A percentile compares a stretch with the other conserved stretches of the same genome.
Conservation (phyloP, 2,113 vertebrate species). For the Salminus brasiliensis region DNA sequence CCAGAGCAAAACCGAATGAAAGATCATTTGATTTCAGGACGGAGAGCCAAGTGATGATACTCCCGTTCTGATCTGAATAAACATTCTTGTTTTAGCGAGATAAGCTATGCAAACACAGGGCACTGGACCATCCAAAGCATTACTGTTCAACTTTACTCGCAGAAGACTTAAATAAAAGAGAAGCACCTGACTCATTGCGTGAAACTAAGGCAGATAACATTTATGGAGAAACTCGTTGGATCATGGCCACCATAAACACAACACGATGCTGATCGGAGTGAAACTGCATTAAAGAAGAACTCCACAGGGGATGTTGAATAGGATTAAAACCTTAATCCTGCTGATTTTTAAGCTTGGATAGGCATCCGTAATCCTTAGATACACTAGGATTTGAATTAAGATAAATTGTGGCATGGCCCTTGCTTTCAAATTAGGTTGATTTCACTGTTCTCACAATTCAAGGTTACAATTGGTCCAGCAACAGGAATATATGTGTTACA, state of each 20-base stretch:
- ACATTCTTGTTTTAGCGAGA: slow-evolving; percentile 25
- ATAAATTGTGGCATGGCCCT: background rate
- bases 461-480: background rate
- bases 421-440: slow-evolving; percentile 2
- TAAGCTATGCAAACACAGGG: slow-evolving; percentile 37
- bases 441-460: background rate
- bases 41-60: background rate
- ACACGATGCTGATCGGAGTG: slow-evolving; percentile 54
- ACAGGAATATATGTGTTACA: background rate
- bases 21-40: background rate
- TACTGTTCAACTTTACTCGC: slow-evolving; percentile 33
- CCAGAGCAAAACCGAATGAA: background rate
- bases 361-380: slow-evolving; percentile 66
- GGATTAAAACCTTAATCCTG: slow-evolving; percentile 69
- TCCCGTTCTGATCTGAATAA: slow-evolving; percentile 7
- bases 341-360: slow-evolving; percentile 68
- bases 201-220: slow-evolving; percentile 51
- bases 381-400: slow-evolving; percentile 57
- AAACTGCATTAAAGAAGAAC: slow-evolving; percentile 60
- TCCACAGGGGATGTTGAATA: slow-evolving; percentile 59
- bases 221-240: slow-evolving; percentile 47
- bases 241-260: slow-evolving; percentile 58
- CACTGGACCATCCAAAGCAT: slow-evolving; percentile 31
- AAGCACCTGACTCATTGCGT: slow-evolving; percentile 24
- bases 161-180: slow-evolving; percentile 33